phyloP scores from a whole-genome alignment of 2,888 invertebrate species.

The Drosophila fungiperda region DNA sequence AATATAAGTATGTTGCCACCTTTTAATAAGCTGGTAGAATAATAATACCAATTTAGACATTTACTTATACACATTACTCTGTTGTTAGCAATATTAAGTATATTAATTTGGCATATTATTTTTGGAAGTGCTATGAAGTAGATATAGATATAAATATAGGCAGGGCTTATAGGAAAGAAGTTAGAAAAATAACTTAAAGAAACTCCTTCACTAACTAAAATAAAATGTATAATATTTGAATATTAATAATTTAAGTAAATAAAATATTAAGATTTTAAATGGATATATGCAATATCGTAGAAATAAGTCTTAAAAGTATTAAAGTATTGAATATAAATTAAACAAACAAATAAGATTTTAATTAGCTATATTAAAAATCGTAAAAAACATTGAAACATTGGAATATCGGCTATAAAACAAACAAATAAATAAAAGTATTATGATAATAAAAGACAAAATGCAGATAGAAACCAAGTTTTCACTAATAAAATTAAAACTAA shows the following conservation, averaged over 20 bases:
- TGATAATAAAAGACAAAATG: background rate
- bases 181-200: background rate
- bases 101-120: background rate
- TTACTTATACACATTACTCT: background rate
- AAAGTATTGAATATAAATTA: background rate
- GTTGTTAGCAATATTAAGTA: background rate
- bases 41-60: background rate
- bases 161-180: background rate
- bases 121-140: background rate
- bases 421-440: background rate
- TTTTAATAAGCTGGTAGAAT: constrained; percentile 13
- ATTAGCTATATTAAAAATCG: background rate
- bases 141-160: background rate
- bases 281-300: accelerated
- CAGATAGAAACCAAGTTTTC: accelerated
- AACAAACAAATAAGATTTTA: background rate
- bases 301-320: background rate
- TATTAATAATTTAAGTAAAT: background rate
- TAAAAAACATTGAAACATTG: background rate
- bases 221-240: background rate
- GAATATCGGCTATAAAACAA: background rate
- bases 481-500: background rate
- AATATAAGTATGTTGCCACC: constrained; percentile 5
- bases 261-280: too few relatives aligned
- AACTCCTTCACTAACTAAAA: background rate